Conservation (phyloP, 1,140 invertebrate species). For the Drosophila bocqueti region DNA sequence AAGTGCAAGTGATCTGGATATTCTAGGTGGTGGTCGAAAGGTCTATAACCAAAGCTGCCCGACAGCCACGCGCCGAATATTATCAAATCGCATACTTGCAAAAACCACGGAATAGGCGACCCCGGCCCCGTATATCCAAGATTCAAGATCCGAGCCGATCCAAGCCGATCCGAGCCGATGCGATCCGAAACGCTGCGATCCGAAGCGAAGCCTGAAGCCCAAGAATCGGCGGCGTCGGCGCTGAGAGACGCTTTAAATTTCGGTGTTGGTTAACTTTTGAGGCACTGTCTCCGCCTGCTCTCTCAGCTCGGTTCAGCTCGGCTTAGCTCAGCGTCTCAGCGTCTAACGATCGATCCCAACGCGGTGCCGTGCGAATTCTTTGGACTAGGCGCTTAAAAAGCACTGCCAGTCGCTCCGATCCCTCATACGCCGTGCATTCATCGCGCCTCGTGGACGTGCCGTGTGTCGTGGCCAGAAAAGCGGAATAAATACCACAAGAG, state of each 20-base stretch:
- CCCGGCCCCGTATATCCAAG: conserved; percentile 31
- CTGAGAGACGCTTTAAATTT: conserved; percentile 64
- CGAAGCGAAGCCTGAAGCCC: conserved; percentile 34
- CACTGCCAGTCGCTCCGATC: conserved; percentile 64
- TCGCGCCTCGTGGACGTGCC: conserved; percentile 75
- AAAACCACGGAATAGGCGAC: conserved; percentile 28
- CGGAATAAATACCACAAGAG: conserved; percentile 26
- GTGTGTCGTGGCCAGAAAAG: conserved; percentile 46
- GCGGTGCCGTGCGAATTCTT: conserved; percentile 66
- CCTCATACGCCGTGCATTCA: conserved; percentile 78
- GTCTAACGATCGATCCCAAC: conserved; percentile 48
- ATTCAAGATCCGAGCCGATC: conserved; percentile 23
- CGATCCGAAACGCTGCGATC: conserved; percentile 12
- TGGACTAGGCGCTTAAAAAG: conserved; percentile 80
- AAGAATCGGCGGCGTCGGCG: conserved; percentile 59
- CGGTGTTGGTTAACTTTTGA: conserved; percentile 55
- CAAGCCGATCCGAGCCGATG: conserved; percentile 1
- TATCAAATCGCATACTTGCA: conserved; percentile 14
- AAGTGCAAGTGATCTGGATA: conserved; percentile 44
- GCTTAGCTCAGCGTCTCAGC: conserved; percentile 31
- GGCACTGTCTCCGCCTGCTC: conserved; percentile 54
- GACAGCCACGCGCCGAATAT: conserved; percentile 59
- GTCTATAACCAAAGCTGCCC: conserved; percentile 8
- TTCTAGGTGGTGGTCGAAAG: conserved; percentile 9
- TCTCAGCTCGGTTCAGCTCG: conserved; percentile 50